Evolutionary conservation across 2,888 invertebrate genomes (phyloP).

Genomic region (Hirtodrosophila histrioides): DNA sequence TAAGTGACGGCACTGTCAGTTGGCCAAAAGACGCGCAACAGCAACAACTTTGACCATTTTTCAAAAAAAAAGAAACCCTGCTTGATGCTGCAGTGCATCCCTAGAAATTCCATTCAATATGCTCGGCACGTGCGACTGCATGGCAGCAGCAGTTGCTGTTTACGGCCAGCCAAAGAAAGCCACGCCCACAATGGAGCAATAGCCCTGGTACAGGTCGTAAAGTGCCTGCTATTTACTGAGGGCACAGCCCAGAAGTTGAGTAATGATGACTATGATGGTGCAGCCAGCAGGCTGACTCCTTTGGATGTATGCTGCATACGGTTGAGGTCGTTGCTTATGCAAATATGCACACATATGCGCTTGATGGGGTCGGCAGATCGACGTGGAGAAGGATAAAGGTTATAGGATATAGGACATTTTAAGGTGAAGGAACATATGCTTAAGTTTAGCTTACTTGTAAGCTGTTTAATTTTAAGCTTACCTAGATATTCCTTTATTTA

Average conservation of each 20-base stretch:
- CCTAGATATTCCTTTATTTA: too few species aligned
- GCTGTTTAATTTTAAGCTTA: too few species aligned
- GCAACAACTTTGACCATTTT: constrained; percentile 73
- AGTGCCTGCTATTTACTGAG: constrained; percentile 74
- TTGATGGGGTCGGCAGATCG: constrained; percentile 15
- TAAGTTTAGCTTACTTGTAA: too few species aligned
- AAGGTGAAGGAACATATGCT: not conserved
- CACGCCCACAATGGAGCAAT: constrained; percentile 56
- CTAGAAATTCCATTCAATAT: constrained; percentile 59
- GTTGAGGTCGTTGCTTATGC: constrained; percentile 58
- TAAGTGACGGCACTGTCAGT: constrained; percentile 56
- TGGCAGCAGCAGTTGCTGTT: constrained; percentile 63
- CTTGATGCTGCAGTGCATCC: constrained; percentile 32
- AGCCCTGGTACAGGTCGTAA: constrained; percentile 64
- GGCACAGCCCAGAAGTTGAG: constrained; percentile 70
- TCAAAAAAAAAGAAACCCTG: constrained; percentile 48
- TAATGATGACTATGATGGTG: constrained; percentile 77
- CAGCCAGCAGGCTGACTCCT: constrained; percentile 24
- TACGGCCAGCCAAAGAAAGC: constrained; percentile 49
- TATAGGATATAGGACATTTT: constrained; percentile 11
- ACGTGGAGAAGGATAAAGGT: constrained; percentile 17
- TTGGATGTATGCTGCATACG: constrained; percentile 24
- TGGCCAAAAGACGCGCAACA: constrained; percentile 55
- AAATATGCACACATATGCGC: constrained; percentile 61
- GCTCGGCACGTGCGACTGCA: constrained; percentile 63